Conservation (phyloP, 2,888 invertebrate species). For the Odontothrips loti region DNA sequence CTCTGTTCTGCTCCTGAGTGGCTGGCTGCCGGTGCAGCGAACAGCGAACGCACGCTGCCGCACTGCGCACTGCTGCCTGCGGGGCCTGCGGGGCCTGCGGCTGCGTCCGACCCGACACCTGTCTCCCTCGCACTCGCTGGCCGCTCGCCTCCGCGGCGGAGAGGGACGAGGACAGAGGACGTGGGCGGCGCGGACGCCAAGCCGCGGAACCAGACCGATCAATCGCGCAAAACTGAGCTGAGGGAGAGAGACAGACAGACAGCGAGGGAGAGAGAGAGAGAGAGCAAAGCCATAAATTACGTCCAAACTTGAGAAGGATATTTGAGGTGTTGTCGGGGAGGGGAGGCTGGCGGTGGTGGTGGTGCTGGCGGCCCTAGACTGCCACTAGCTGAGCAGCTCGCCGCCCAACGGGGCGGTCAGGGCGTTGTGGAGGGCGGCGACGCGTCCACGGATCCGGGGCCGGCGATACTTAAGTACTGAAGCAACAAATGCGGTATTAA, state of each 20-base stretch:
- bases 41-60: too few relatives aligned
- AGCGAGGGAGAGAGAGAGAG: not conserved
- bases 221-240: not conserved
- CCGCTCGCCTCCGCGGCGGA: not conserved
- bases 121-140: not conserved
- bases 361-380: too few relatives aligned
- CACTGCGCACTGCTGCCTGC: not conserved
- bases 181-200: not conserved
- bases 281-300: not conserved
- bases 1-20: not conserved
- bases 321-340: not conserved
- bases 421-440: too few relatives aligned
- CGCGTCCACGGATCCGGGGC: too few relatives aligned
- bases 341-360: too few relatives aligned
- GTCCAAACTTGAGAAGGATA: not conserved
- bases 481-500: too few relatives aligned
- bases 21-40: not conserved
- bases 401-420: too few relatives aligned
- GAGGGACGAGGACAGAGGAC: too few relatives aligned
- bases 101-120: too few relatives aligned
- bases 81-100: too few relatives aligned
- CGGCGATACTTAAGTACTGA: too few relatives aligned
- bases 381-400: too few relatives aligned
- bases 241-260: not conserved
- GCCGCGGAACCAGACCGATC: not conserved